Evolutionary conservation across 92 coral and sea anemone genomes (phyloP).

Genomic region (Epizoanthus fatuus): DNA sequence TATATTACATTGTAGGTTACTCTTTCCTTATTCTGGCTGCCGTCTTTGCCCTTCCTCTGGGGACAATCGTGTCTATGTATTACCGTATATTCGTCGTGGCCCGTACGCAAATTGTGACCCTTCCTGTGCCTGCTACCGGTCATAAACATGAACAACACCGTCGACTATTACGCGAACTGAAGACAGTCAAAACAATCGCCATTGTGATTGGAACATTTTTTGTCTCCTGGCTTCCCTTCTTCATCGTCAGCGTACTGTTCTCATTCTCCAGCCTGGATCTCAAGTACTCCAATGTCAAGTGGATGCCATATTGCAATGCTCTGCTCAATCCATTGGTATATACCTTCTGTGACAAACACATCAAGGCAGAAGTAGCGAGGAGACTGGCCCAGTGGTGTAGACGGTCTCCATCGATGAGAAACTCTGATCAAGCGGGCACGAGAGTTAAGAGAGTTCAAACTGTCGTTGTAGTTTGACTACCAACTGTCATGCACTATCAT

Average conservation of each 20-base stretch:
- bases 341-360: conserved; percentile 23
- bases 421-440: too few species aligned
- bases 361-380: background rate
- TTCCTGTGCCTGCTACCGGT: background rate
- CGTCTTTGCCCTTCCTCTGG: background rate
- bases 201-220: conserved; percentile 18
- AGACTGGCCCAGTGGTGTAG: background rate
- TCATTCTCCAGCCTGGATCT: background rate
- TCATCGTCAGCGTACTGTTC: conserved; percentile 9
- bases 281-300: conserved; percentile 5
- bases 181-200: conserved; percentile 49
- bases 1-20: background rate
- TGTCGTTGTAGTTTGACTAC: too few species aligned
- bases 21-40: conserved; percentile 1
- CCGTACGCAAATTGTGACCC: background rate
- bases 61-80: conserved; percentile 1
- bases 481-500: too few species aligned
- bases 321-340: conserved; percentile 27
- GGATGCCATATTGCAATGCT: conserved; percentile 33
- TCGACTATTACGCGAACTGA: conserved; percentile 6
- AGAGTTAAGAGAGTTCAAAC: too few species aligned
- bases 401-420: background rate
- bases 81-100: conserved; percentile 28
- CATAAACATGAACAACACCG: background rate
- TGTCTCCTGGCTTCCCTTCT: conserved; percentile 40